Evolutionary conservation across 2,888 invertebrate species (phyloP).

Genomic region (Cheilosia vulpina): DNA sequence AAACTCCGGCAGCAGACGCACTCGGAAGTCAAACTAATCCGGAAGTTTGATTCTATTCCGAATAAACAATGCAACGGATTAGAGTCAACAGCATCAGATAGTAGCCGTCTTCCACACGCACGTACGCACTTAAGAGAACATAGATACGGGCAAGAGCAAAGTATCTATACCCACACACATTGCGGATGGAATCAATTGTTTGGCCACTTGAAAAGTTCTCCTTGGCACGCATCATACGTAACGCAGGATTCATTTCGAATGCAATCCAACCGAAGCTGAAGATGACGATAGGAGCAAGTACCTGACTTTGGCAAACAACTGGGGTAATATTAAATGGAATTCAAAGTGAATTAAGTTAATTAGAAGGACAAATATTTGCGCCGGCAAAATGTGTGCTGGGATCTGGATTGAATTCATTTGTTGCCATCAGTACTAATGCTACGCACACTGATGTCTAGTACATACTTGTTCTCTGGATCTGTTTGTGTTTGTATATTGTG

Average conservation of each 20-base stretch:
- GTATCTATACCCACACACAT: constrained; percentile 7
- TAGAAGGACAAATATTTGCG: constrained; percentile 83
- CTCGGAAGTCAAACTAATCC: constrained; percentile 70
- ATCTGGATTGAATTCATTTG: constrained; percentile 49
- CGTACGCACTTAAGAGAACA: constrained; percentile 42
- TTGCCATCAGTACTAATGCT: neutral
- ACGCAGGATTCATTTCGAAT: constrained; percentile 53
- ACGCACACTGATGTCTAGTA: neutral
- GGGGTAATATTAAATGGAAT: constrained; percentile 79
- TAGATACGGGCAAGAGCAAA: neutral
- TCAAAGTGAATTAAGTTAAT: constrained; percentile 84
- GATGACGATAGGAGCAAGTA: constrained; percentile 35
- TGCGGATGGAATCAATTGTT: constrained; percentile 65
- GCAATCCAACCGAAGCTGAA: constrained; percentile 38
- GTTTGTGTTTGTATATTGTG: constrained; percentile 7
- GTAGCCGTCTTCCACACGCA: constrained; percentile 42
- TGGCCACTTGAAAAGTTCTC: constrained; percentile 45
- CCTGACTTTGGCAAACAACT: constrained; percentile 65
- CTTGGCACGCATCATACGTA: constrained; percentile 39
- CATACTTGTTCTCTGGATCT: constrained; percentile 13
- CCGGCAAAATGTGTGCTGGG: constrained; percentile 15
- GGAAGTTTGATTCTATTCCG: constrained; percentile 71
- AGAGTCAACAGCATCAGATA: constrained; percentile 65
- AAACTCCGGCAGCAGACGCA: constrained; percentile 15
- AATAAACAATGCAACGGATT: constrained; percentile 71